Conservation (phyloP, 2,113 vertebrate genomes). For the Sisor rabdophorus region DNA sequence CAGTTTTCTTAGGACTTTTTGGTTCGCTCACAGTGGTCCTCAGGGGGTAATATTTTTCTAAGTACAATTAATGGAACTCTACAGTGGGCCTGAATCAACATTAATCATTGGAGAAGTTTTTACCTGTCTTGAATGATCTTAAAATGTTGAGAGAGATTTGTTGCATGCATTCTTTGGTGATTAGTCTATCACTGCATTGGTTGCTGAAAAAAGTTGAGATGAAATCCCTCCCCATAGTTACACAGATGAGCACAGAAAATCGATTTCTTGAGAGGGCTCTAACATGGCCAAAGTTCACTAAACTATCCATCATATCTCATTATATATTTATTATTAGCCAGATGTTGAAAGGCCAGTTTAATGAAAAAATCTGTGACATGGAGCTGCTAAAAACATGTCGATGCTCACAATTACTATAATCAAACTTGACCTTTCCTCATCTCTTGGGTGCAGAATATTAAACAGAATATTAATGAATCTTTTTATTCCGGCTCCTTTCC, state of each 20-base stretch:
- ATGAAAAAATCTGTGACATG: background rate
- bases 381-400: conserved; percentile 1
- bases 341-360: background rate
- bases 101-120: conserved; percentile 34
- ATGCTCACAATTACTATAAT: background rate
- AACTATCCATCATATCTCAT: background rate
- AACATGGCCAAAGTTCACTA: background rate
- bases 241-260: conserved; percentile 57
- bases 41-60: conserved; percentile 29
- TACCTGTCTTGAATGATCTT: too few relatives aligned
- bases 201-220: conserved; percentile 34
- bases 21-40: conserved; percentile 25
- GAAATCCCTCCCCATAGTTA: conserved; percentile 49
- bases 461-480: conserved; percentile 7
- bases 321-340: background rate
- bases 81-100: conserved; percentile 29
- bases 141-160: conserved; percentile 28
- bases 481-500: conserved; percentile 14
- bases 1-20: conserved; percentile 24
- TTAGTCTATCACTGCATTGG: conserved; percentile 39
- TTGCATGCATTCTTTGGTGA: conserved; percentile 30
- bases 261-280: conserved; percentile 43
- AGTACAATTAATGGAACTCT: too few relatives aligned
- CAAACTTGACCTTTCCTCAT: background rate
- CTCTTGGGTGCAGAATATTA: background rate